A percentile compares a stretch with the other conserved stretches of the same genome.
These are phyloP conservation scores for Sebastes kiyomatsui DNA, from an alignment of 2,797 vertebrate species.

Conservation along the genomic window DNA sequence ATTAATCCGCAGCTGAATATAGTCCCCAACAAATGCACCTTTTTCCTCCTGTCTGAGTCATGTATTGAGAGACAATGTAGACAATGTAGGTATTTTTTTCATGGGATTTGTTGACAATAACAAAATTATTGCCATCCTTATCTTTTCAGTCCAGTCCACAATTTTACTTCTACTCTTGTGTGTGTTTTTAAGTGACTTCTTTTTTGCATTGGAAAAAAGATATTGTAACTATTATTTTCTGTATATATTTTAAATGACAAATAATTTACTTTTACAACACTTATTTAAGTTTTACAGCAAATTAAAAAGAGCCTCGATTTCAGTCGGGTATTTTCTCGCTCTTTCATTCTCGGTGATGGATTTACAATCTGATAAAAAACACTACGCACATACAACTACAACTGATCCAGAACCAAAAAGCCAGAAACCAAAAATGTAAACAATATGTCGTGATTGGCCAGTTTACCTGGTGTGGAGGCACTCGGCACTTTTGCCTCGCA, in stretches of 20 bases:
- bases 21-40: not conserved
- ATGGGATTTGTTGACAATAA: conserved; percentile 3
- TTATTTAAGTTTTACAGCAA: not conserved
- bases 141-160: not conserved
- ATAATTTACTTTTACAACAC: not conserved
- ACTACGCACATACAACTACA: not conserved
- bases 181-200: not conserved
- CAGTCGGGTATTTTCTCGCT: not conserved
- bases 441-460: conserved; percentile 38
- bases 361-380: not conserved
- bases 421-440: conserved; percentile 20
- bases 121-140: not conserved
- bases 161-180: not conserved
- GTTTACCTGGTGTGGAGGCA: conserved; percentile 97
- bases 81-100: not conserved
- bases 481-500: conserved; percentile 98
- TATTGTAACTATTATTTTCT: not conserved
- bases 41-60: not conserved
- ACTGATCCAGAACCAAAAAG: not conserved
- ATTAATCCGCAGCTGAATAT: not conserved
- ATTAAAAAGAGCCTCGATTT: not conserved
- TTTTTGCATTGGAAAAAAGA: not conserved
- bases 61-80: not conserved
- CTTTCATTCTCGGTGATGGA: not conserved
- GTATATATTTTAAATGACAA: not conserved